Evolutionary conservation across 2,888 invertebrate species (phyloP).

Genomic region (Drosophila quinaria): DNA sequence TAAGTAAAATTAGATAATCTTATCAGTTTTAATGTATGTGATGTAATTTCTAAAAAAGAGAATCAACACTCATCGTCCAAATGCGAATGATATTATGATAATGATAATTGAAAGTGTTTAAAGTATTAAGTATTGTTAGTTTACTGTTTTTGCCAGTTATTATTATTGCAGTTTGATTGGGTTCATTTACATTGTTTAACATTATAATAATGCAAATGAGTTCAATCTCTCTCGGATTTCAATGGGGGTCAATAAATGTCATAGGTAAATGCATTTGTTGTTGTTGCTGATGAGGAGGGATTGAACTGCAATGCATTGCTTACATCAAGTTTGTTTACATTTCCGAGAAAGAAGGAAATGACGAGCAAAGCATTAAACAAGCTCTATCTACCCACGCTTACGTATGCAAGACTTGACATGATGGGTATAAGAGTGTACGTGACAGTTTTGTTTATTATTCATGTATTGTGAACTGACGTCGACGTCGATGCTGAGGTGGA

Average conservation of each 20-base stretch:
- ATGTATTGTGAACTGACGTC: constrained; percentile 38
- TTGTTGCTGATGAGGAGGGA: not conserved
- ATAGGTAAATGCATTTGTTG: constrained; percentile 12
- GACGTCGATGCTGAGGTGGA: constrained; percentile 7
- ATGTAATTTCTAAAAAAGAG: constrained; percentile 19
- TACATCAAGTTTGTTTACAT: constrained; percentile 57
- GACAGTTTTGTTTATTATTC: constrained; percentile 75
- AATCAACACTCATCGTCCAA: not conserved
- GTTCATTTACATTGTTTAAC: constrained; percentile 38
- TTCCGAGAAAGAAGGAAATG: constrained; percentile 72
- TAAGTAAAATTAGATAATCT: constrained; percentile 5
- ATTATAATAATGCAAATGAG: constrained; percentile 20
- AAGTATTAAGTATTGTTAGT: constrained; percentile 15
- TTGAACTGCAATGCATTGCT: constrained; percentile 31
- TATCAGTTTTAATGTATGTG: constrained; percentile 7
- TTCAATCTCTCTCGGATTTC: constrained; percentile 19
- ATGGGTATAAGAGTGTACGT: constrained; percentile 54
- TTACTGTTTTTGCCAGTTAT: constrained; percentile 38
- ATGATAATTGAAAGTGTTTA: constrained; percentile 6
- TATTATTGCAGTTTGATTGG: constrained; percentile 17
- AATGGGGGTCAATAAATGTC: constrained; percentile 36
- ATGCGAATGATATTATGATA: constrained; percentile 17
- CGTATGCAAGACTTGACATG: constrained; percentile 47
- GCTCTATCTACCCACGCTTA: constrained; percentile 24
- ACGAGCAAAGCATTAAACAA: constrained; percentile 52